Conservation (phyloP, 2,113 vertebrate genomes). For the Peucedramus taeniatus region DNA sequence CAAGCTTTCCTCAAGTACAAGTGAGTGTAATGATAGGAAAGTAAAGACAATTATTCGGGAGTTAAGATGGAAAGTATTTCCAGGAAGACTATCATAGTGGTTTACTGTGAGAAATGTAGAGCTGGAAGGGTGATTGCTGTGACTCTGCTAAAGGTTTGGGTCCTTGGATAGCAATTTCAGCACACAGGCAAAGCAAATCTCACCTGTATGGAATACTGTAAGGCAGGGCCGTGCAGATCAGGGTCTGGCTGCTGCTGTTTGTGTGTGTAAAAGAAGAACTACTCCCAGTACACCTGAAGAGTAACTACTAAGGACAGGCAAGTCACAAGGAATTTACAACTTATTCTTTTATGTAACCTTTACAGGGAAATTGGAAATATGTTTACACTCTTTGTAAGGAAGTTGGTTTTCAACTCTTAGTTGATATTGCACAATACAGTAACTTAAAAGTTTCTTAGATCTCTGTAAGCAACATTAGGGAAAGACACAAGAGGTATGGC, state of each 20-base stretch:
- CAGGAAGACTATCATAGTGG: neutral
- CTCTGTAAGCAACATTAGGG: neutral
- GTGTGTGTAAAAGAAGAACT: neutral
- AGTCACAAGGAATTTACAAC: neutral
- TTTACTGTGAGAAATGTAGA: neutral
- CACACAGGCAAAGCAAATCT: neutral
- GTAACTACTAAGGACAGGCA: neutral
- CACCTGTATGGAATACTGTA: neutral
- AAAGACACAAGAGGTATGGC: neutral
- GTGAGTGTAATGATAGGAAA: neutral
- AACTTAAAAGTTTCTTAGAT: neutral
- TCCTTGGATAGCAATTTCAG: neutral
- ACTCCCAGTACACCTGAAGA: neutral
- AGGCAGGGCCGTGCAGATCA: neutral
- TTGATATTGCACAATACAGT: constrained; percentile 38
- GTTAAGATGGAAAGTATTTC: neutral
- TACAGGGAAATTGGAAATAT: neutral
- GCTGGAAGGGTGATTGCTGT: neutral
- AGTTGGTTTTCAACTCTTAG: neutral
- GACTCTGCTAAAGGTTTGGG: neutral
- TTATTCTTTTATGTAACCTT: neutral
- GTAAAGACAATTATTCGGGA: neutral
- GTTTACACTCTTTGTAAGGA: neutral
- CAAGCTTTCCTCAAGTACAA: neutral
- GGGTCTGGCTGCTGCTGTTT: neutral